Conservation (phyloP, 2,113 vertebrate genomes). For the Aspiorhynchus laticeps region DNA sequence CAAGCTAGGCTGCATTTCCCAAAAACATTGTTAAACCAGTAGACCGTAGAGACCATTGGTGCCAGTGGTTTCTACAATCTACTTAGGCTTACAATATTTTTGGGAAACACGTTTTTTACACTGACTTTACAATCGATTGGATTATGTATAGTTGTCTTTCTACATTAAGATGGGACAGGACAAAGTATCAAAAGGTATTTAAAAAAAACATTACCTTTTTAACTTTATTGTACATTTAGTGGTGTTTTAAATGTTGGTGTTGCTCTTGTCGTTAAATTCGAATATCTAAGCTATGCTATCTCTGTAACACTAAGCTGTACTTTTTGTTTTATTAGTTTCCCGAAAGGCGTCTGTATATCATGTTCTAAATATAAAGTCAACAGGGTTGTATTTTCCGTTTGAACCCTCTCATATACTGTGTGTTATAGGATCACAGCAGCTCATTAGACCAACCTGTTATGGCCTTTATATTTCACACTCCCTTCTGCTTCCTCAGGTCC, state of each 20-base stretch:
- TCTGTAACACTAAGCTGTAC: neutral
- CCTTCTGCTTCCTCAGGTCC: slow-evolving; percentile 28
- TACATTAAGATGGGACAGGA: neutral
- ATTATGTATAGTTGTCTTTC: neutral
- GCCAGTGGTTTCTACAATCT: neutral
- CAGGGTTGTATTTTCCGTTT: slow-evolving; percentile 17
- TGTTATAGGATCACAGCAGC: slow-evolving; percentile 54
- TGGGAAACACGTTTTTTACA: neutral
- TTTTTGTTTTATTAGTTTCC: slow-evolving; percentile 30
- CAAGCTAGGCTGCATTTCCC: neutral
- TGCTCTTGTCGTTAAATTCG: neutral
- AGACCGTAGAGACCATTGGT: neutral
- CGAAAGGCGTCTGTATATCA: slow-evolving; percentile 19
- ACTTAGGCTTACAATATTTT: neutral
- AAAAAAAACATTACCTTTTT: neutral
- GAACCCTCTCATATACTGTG: slow-evolving; percentile 37
- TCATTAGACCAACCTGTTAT: slow-evolving; percentile 55
- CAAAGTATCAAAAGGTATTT: neutral
- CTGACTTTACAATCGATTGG: neutral
- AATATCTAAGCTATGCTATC: neutral
- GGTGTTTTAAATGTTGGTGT: neutral
- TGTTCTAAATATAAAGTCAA: slow-evolving; percentile 40
- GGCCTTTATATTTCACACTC: slow-evolving; percentile 53
- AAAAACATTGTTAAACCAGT: neutral
- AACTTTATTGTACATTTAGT: neutral